phyloP scores from a whole-genome alignment of 2,113 vertebrate species.

The Phyllopteryx taeniolatus region DNA sequence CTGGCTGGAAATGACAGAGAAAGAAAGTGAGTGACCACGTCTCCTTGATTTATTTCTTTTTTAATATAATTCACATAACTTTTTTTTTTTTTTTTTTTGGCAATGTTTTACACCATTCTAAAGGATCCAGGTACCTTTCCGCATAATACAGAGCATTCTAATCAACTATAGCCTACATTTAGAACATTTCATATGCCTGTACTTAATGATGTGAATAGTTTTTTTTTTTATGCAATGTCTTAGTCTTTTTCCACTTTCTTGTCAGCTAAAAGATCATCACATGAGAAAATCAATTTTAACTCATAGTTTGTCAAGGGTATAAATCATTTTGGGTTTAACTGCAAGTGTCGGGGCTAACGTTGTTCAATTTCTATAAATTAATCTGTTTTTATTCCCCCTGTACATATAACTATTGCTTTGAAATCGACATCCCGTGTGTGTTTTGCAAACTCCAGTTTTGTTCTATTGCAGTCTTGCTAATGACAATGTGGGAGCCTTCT shows the following conservation, averaged over 20 bases:
- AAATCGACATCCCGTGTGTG: slow-evolving; percentile 33
- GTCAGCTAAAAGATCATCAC: not conserved
- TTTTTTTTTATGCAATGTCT: not conserved
- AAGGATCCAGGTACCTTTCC: no score
- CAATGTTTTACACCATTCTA: not conserved
- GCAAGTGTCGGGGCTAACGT: slow-evolving; percentile 33
- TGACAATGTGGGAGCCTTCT: slow-evolving; percentile 25
- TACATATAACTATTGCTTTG: slow-evolving; percentile 3
- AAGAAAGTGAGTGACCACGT: not conserved
- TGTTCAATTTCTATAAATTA: slow-evolving; percentile 6
- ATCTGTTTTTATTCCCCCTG: slow-evolving; percentile 3
- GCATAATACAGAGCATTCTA: not conserved
- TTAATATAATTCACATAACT: not conserved
- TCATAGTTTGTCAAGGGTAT: not conserved
- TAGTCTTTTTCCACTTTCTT: not conserved
- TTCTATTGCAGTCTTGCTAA: slow-evolving; percentile 34
- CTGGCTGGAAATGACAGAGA: not conserved
- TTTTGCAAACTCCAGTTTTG: slow-evolving; percentile 54
- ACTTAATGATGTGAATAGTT: not conserved
- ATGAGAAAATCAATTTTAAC: not conserved
- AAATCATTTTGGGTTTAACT: not conserved
- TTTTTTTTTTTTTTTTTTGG: not conserved
- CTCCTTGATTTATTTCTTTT: not conserved
- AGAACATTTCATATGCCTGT: not conserved
- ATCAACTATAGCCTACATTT: not conserved